Conservation (phyloP, 2,888 invertebrate species). For the Hydrotaea cyrtoneurina region DNA sequence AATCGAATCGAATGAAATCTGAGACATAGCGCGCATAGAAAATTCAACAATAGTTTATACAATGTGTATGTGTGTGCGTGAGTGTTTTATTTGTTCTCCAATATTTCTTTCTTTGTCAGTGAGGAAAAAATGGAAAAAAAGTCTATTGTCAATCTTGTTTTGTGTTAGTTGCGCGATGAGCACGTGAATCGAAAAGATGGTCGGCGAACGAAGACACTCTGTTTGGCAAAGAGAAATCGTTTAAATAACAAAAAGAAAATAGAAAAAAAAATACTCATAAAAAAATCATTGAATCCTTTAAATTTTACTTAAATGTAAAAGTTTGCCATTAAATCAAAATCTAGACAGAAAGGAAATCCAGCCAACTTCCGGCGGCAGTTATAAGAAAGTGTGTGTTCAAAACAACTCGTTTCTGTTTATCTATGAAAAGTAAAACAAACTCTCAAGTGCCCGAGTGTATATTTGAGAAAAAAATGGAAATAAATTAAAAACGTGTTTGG, state of each 20-base stretch:
- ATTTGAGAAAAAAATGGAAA: not conserved
- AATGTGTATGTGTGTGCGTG: not conserved
- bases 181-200: constrained; percentile 52
- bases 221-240: not conserved
- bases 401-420: not conserved
- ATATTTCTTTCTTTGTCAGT: not conserved
- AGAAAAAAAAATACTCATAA: constrained; percentile 5
- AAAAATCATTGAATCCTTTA: not conserved
- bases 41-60: constrained; percentile 27
- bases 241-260: not conserved
- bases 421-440: not conserved
- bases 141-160: constrained; percentile 38
- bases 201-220: not conserved
- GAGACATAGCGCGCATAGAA: not conserved
- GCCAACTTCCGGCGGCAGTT: not conserved
- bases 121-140: constrained; percentile 14
- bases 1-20: not conserved
- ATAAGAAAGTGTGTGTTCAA: not conserved
- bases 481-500: constrained; percentile 31
- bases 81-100: not conserved
- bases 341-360: not conserved
- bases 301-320: constrained; percentile 25
- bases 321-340: not conserved
- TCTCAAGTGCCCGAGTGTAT: constrained; percentile 15
- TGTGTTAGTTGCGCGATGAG: constrained; percentile 50